Base-by-base conservation (phyloP, 2,888 invertebrate genomes). In the Periphyllus acericola region DNA sequence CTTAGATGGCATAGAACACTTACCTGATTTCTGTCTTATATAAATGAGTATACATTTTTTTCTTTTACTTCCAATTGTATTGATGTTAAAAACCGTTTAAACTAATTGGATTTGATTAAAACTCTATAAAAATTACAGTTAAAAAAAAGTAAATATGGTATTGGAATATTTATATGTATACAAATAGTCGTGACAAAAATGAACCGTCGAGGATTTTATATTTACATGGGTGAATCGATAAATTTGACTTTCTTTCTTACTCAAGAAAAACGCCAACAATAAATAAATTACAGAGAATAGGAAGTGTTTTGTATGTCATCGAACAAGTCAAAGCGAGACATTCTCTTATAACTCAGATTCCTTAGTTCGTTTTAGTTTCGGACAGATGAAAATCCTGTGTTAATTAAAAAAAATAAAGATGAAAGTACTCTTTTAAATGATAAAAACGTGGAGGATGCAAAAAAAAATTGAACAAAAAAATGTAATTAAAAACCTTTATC, bases 401-500 rank as follows among this genome's bases (percentile, higher is more conserved):
- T 80, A 72, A 86, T 86, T 86, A 86, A 79, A 80, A 86, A 86
- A 75, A 71, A 79, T 36, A 68, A 68, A 79, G 32, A 40, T 19
- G 34, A 71, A 68, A 52, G 46, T 75, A 75, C 76, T 79, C 52
- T 34, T 40, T 71, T 60, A 80, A 85, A 79, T 78, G 52, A 79
- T 68, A 78, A 79, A 85, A 80, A 86, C 19, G 68, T 76, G 66
- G 40, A 32, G 55, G 52, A 79, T 29, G 72, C n/a, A 3, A 78
- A 78, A 46, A 78, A 46, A 75, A 36, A 17, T 85, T 29, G 29
- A 81, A 86, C 79, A 36, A 81, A 36, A 81, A 80, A 87, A 81
- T 74, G 60, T 87, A 87, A 87, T 87, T 87, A 87, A 87, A 81
- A 87, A 72, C 74, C 60, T 81, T 81, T 81, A 81, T 81, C 80